Base-by-base conservation (phyloP, 2,888 invertebrate species). In the Phaonia tiefii region DNA sequence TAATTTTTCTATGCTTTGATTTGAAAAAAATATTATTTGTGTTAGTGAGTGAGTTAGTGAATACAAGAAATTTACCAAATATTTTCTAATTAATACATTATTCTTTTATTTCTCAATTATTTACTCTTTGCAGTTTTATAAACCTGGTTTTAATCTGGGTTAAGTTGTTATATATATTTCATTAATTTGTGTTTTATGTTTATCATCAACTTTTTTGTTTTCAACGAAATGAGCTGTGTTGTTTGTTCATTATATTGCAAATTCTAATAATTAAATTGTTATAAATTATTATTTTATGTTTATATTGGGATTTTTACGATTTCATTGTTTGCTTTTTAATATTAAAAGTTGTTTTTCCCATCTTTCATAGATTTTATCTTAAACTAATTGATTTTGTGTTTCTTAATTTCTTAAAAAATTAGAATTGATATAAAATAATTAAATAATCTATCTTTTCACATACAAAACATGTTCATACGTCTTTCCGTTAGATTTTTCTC, bases 341-440 rank as follows among this genome's bases (percentile, higher is more conserved):
- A 73, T 79, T 79, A 70, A 80, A 84, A 80, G 82, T 83, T 71
- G 74, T 80, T 77, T 73, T 82, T 78, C 75, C 69, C 76, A 31
- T 63, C 69, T 73, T 82, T 83, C 58, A 78, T 66, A 42, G 58
- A 69, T 39, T 42, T 71, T 26, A 42, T 75, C 74, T 83, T 83
- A 77, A 73, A 78, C 60, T 81, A 81, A 71, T 44, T 42, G 31
- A 69, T 76, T 51, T 31, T n/a, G n/a, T 72, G 65, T 82, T 70
- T 79, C 72, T 81, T 51, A 56, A 51, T 67, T 71, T 71, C 58
- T 66, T 67, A 80, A 77, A 77, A 74, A 80, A 75, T 46, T 72
- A 73, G 67, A 75, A 81, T 80, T 81, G 74, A 78, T 81, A 81
- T 78, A 81, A 81, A 80, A 78, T 67, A 78, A 78, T 75, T 63